Percentiles rank a stretch among this genome's conserved stretches.
Evolutionary conservation across 2,113 vertebrate species (phyloP).

Genomic region (Mohoua ochrocephala): DNA sequence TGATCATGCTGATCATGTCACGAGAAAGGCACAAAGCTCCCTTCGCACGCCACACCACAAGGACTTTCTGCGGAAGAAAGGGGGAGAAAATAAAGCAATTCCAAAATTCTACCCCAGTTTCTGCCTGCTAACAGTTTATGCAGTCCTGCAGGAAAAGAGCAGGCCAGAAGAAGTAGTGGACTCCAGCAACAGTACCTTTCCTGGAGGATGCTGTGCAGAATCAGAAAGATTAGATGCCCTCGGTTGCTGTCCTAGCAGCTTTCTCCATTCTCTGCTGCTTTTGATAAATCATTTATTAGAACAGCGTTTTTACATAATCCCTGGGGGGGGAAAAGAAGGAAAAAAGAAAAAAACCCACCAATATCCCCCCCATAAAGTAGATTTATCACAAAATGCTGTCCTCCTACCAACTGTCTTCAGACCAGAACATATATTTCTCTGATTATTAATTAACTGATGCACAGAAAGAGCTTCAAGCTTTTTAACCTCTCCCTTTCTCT

Average conservation of each 20-base stretch:
- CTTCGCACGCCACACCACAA: accelerated
- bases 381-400: conserved; percentile 62
- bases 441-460: conserved; percentile 61
- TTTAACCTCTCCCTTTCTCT: conserved; percentile 36
- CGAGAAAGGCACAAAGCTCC: not conserved
- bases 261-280: conserved; percentile 2
- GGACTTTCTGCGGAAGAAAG: not conserved
- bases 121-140: not conserved
- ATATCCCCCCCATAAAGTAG: conserved; percentile 17
- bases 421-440: conserved; percentile 33
- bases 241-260: not conserved
- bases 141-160: not conserved
- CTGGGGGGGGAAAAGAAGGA: accelerated
- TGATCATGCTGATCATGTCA: not conserved
- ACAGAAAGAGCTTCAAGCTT: conserved; percentile 2
- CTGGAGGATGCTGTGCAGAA: not conserved
- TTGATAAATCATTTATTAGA: conserved; percentile 64
- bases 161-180: not conserved
- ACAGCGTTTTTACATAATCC: conserved; percentile 23
- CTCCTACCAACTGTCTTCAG: conserved; percentile 47
- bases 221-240: not conserved
- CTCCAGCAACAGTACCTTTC: not conserved
- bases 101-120: not conserved
- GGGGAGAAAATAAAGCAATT: not conserved
- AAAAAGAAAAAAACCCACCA: not conserved